Conservation (phyloP, 2,113 vertebrate genomes). For the Vulpes vulpes region DNA sequence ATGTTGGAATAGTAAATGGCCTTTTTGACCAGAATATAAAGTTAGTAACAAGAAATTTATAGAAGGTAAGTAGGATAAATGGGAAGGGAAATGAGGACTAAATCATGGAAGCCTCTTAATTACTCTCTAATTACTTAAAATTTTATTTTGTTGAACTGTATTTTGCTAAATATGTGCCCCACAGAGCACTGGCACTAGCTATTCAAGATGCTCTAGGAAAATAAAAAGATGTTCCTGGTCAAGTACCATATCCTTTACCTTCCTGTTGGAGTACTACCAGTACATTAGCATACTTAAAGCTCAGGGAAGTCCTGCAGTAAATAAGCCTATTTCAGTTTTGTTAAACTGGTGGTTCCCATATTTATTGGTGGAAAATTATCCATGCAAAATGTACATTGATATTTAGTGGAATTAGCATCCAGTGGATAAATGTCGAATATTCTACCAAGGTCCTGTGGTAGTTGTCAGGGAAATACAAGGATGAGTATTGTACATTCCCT, state of each 20-base stretch:
- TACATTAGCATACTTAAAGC: neutral
- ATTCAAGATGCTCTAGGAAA: neutral
- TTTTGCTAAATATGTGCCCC: neutral
- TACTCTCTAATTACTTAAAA: neutral
- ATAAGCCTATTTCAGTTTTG: neutral
- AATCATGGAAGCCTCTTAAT: neutral
- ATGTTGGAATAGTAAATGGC: neutral
- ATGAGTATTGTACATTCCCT: neutral
- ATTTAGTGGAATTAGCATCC: neutral
- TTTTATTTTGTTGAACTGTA: neutral
- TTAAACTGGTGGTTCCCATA: neutral
- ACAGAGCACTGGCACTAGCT: neutral
- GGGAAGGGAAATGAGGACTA: neutral
- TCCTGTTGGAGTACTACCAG: neutral
- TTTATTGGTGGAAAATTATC: neutral
- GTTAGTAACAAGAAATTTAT: neutral
- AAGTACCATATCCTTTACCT: neutral
- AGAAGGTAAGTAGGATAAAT: neutral
- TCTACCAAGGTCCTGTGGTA: neutral
- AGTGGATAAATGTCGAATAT: neutral
- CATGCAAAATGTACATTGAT: neutral
- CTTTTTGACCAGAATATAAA: neutral
- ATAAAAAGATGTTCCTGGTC: neutral
- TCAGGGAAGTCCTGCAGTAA: neutral
- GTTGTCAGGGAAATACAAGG: neutral